Evolutionary conservation across 2,113 vertebrate species (phyloP), one percentile per base, ranked within the genome.

Genomic region (Phaethornis superciliosus): DNA sequence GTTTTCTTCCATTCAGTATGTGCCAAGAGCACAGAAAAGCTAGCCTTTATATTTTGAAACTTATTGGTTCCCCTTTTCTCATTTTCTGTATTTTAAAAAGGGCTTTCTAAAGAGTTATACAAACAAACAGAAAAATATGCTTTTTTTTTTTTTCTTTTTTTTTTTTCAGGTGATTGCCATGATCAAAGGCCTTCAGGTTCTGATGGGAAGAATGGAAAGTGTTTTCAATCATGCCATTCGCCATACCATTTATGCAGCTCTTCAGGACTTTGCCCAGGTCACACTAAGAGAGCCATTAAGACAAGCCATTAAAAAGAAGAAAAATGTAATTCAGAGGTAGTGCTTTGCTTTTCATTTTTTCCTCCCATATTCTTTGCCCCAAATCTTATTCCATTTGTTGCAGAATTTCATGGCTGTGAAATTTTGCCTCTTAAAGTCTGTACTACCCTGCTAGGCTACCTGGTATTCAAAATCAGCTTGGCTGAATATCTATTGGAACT

Each of bases 181-280:
- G 98, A 99, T 99, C 88, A 99, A 99, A 94, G 98, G 98, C 64
- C 93, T 99, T 83, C 98, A 99, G 92, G 98, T 99, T 52, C 95
- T 99, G 90, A 99, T 99, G 98, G 98, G 98, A 24, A 97, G 98
- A 58, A 99, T 99, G 98, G 98, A 99, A 92, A 99, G 98, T 15
- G 98, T 99, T 71, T 99, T 99, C 95, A 99, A 98, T 87, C 98
- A 99, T 6, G 98, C 98, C 65, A 98, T 99, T 94, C 98, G 98
- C 37, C 98, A 99, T 79, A 99, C 98, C 4, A 98, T 99, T 89
- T 99, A 99, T 46, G 96, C 98, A 10, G 98, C 98, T 21, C 97
- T 99, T 81, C 98, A 99, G 91, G 98, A 99, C 95, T 99, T 99
- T 72, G 98, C 98, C 56, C 98, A 99, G 95, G 93, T 99, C 70